Conservation (phyloP, 2,888 invertebrate genomes). For the Dendrolimus houi region DNA sequence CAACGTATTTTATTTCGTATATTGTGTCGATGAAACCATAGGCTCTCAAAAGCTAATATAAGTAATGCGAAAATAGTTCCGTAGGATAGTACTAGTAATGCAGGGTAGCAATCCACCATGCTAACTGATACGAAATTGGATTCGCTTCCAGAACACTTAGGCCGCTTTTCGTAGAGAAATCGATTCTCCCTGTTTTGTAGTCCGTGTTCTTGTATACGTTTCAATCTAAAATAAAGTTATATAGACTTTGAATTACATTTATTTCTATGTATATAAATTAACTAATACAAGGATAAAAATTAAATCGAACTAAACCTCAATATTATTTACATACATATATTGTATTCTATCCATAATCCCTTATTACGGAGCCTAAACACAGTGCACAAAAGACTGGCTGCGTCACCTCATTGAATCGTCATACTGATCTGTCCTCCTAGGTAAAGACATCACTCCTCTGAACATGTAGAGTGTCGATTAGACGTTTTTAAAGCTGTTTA, state of each 20-base stretch:
- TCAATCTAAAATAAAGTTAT: constrained; percentile 34
- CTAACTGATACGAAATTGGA: constrained; percentile 80
- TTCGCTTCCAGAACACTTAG: constrained; percentile 77
- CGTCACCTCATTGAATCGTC: no score
- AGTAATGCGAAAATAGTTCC: constrained; percentile 37
- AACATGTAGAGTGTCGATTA: no score
- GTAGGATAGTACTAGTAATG: constrained; percentile 49
- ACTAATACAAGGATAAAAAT: background rate
- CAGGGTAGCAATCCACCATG: constrained; percentile 77
- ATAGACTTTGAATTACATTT: background rate
- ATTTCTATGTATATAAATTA: background rate
- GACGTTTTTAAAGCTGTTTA: no score
- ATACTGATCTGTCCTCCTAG: no score
- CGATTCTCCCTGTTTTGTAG: constrained; percentile 77
- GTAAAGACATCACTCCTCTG: no score
- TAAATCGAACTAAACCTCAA: no score
- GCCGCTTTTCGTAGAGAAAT: constrained; percentile 78
- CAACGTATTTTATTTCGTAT: constrained; percentile 12
- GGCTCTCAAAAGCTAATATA: constrained; percentile 36
- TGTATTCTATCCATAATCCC: no score
- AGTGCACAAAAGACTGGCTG: no score
- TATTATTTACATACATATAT: no score
- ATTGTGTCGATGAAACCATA: constrained; percentile 24
- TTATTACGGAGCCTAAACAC: no score
- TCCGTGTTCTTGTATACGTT: constrained; percentile 67